Percentiles rank a stretch among this genome's conserved stretches.
These are phyloP conservation scores for Stictonetta naevosa DNA, from an alignment of 2,113 vertebrate species.

Conservation along the genomic window DNA sequence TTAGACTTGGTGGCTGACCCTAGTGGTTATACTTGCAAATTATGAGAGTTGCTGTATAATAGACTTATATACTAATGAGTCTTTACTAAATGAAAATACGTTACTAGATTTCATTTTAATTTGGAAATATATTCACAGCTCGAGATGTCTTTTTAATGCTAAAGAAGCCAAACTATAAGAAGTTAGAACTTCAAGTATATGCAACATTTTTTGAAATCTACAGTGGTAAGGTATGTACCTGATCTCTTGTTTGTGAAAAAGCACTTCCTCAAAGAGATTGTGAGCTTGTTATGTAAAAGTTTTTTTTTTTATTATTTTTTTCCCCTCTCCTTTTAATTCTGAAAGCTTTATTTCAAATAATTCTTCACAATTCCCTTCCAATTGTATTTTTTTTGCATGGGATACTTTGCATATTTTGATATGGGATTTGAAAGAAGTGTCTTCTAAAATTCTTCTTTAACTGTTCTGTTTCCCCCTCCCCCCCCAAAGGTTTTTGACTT, in stretches of 20 bases:
- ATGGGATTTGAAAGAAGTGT: not conserved
- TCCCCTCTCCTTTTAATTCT: not conserved
- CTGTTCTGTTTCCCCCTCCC: not conserved
- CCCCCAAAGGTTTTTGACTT: slow-evolving; percentile 91
- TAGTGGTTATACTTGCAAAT: not conserved
- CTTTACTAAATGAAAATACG: not conserved
- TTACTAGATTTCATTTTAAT: slow-evolving; percentile 6
- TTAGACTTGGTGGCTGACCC: not conserved
- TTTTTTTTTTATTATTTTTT: no score
- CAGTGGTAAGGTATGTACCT: slow-evolving; percentile 90
- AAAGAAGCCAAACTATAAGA: slow-evolving; percentile 96
- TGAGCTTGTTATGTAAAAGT: not conserved
- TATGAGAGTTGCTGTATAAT: not conserved
- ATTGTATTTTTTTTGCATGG: not conserved
- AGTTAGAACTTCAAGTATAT: slow-evolving; percentile 95
- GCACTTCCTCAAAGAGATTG: no score
- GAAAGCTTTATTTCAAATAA: not conserved
- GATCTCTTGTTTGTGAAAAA: not conserved
- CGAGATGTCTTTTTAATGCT: slow-evolving; percentile 97
- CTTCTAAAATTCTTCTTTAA: not conserved
- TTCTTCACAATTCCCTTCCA: not conserved
- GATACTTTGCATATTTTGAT: not conserved
- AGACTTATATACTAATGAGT: not conserved
- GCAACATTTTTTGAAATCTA: slow-evolving; percentile 99
- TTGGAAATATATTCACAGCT: slow-evolving; percentile 79